Evolutionary conservation across 2,113 vertebrate species (phyloP).

Genomic region (Heliornis fulica): DNA sequence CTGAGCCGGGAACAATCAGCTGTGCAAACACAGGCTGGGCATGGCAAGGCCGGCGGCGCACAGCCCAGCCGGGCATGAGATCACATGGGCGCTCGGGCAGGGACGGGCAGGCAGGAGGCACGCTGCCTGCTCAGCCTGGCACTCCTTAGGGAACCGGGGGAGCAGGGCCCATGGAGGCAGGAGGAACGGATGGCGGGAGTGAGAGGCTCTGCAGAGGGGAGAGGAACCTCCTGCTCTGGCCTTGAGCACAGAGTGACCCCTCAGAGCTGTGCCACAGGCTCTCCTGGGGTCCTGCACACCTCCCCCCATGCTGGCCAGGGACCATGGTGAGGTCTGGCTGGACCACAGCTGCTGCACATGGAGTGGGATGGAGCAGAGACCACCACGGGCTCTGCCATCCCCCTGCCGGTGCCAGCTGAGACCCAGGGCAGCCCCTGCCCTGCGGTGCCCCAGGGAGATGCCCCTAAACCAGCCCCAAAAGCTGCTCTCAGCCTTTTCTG

Average conservation of each 20-base stretch:
- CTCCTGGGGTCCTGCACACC: rapidly evolving
- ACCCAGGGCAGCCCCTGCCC: background rate
- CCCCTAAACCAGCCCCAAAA: background rate
- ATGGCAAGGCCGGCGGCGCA: background rate
- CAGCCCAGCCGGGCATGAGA: background rate
- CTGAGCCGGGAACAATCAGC: background rate
- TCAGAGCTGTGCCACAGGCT: rapidly evolving
- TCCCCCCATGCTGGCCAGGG: background rate
- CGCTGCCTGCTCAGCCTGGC: background rate
- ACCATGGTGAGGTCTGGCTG: rapidly evolving
- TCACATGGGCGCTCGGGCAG: background rate
- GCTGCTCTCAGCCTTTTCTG: background rate
- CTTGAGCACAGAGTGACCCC: background rate
- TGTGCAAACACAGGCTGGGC: conserved; percentile 27
- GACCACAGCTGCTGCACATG: background rate
- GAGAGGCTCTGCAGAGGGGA: background rate
- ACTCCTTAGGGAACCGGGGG: background rate
- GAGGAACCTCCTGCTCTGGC: background rate
- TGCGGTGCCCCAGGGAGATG: background rate
- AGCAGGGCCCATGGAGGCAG: background rate
- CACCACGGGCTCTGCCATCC: background rate
- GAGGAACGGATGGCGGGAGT: rapidly evolving
- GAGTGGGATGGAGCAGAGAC: rapidly evolving
- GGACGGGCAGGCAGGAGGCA: background rate
- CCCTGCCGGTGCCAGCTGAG: background rate